Evolutionary conservation across 2,888 invertebrate genomes (phyloP), one percentile per base, ranked within the genome.

Genomic region (Nomada goodeniana): DNA sequence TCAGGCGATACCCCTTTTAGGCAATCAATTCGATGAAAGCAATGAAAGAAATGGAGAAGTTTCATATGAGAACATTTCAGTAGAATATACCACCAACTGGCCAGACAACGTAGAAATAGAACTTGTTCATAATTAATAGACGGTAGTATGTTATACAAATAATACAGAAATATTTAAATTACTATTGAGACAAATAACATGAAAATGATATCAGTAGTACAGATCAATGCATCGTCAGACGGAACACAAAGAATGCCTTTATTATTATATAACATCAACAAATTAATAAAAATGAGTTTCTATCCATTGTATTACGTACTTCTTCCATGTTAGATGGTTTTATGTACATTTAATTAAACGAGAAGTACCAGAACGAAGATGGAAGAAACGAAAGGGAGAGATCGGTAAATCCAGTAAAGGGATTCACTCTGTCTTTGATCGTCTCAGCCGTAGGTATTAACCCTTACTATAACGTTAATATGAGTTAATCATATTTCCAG

Each of bases 401-500:
- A 65, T 36, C 50, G 18, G 65, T 10, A 20, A 80, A 77, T 13
- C 70, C 60, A 50, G 69, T 57, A 60, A 59, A 65, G 36, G 55
- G 78, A 53, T 55, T 61, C 70, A 69, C 53, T 52, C 64, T 42
- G 26, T 50, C 44, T 42, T 26, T 23, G 11, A 29, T 70, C 50
- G 53, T 61, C 29, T 47, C 61, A n/a, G 10, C 18, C 60, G 47
- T 71, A 55, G 71, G 47, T 61, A 79, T 57, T 79, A 50, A 57
- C 67, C 52, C 57, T 68, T 68, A 79, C 67, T 72, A 72, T 52
- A 57, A 63, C 80, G 80, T 80, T 80, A 80, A 80, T 80, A 79
- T 61, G 80, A 79, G 72, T 80, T 79, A 80, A 80, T 80, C 72
- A 72, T 44, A 80, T 61, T 79, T 61, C 80, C 63, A 44, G 50